Evolutionary conservation across 2,888 invertebrate species (phyloP).

Genomic region (Ecdyonurus torrentis): DNA sequence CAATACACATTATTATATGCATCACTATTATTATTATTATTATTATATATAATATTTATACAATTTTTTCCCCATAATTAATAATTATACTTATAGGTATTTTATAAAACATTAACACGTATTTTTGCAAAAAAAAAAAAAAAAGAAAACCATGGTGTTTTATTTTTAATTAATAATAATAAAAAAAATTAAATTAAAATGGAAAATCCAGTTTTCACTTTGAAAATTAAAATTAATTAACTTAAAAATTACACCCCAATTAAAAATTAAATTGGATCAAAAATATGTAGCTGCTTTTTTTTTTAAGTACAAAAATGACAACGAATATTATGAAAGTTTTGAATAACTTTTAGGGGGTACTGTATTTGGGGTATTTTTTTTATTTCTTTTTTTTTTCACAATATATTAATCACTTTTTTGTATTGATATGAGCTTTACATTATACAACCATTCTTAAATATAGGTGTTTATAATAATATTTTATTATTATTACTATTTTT

Average conservation of each 20-base stretch:
- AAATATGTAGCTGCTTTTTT: not conserved
- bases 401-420: not conserved
- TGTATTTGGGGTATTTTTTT: not conserved
- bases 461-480: no score
- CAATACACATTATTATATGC: no score
- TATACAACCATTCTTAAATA: not conserved
- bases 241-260: not conserved
- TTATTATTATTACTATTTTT: not conserved
- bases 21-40: not conserved
- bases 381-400: not conserved
- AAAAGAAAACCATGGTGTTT: no score
- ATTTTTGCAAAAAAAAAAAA: no score
- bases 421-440: not conserved
- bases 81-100: not conserved
- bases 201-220: no score
- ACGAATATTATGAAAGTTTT: no score
- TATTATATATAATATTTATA: not conserved
- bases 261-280: not conserved
- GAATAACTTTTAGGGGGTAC: no score
- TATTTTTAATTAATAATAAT: no score
- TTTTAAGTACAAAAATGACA: not conserved
- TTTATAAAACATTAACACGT: not conserved
- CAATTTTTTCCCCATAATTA: not conserved
- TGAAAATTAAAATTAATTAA: no score
- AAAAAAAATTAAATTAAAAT: no score